phyloP scores from a whole-genome alignment of 2,113 vertebrate genomes.

The Neogobius melanostomus region DNA sequence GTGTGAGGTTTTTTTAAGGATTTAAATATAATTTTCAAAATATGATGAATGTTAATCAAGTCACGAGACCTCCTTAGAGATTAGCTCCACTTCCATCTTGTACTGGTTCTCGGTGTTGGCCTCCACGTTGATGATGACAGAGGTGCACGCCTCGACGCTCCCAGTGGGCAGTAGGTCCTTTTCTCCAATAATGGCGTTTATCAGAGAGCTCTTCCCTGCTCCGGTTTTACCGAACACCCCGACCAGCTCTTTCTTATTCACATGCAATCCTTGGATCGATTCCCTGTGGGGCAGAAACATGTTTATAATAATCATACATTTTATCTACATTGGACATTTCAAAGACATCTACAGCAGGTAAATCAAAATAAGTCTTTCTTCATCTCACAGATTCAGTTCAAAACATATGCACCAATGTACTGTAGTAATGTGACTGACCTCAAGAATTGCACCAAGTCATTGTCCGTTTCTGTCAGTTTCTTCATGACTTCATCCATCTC shows the following conservation, averaged over 20 bases:
- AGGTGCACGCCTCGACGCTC: slow-evolving; percentile 50
- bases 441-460: slow-evolving; percentile 29
- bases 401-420: too few species aligned
- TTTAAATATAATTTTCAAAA: too few species aligned
- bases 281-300: not conserved
- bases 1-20: too few species aligned
- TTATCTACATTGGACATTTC: too few species aligned
- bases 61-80: slow-evolving; percentile 46
- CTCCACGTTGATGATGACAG: slow-evolving; percentile 63
- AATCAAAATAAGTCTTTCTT: too few species aligned
- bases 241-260: slow-evolving; percentile 35
- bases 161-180: slow-evolving; percentile 49
- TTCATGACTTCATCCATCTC: not conserved
- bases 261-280: slow-evolving; percentile 11
- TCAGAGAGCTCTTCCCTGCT: slow-evolving; percentile 63
- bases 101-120: slow-evolving; percentile 17
- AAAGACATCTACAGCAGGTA: not conserved
- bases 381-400: too few species aligned
- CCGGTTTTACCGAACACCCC: slow-evolving; percentile 66
- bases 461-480: not conserved
- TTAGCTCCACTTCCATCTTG: slow-evolving; percentile 60
- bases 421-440: not conserved
- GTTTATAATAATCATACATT: too few species aligned
- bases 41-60: not conserved
- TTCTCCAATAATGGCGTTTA: slow-evolving; percentile 60